Evolutionary conservation across 2,797 vertebrate genomes (phyloP), one percentile per base, ranked within the genome.

Genomic region (Phoebastria nigripes): DNA sequence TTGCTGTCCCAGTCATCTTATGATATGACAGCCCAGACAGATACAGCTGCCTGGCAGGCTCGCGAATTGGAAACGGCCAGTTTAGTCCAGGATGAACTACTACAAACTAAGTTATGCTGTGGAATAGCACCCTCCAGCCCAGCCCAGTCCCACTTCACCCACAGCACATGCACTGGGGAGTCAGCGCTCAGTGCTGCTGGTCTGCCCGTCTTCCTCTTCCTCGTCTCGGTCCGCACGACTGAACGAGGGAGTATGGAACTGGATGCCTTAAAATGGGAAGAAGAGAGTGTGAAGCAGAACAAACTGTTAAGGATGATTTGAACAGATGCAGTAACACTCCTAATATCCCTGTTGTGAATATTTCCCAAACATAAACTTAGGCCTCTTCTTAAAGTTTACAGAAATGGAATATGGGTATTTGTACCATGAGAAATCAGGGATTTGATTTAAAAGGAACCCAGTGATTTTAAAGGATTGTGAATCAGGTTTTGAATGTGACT

Each of bases 151-250:
- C 49, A 18, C 49, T 90, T 93, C 46, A 26, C 33, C 24, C 20
- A 59, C 14, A 71, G 18, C 11, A 54, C 4, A 8, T 54, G 21
- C 29, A 15, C 0, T 0, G 44, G 55, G 46, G 20, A 71, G 39
- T 52, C 16, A 12, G 37, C 20, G 22, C 17, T 44, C 29, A 67
- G 33, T 2, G 2, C 29, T 73, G 25, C 19, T 0, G 0, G 10
- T 51, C 20, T 86, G 8, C 37, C 14, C 5, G 0, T 62, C 55
- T 82, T 82, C 74, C n/a, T 74, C 66, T 81, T 90, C 39, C 31
- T 80, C 2, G 0, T 55, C 11, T 66, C 2, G 3, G 3, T 61
- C 41, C 2, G 4, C 42, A 13, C 0, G 4, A 61, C 15, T 44
- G 55, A 82, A n/a, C 3, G 16, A 65, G 7, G 22, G 31, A 25